phyloP scores from a whole-genome alignment of 1,140 invertebrate species.

The Drosophila nasuta region DNA sequence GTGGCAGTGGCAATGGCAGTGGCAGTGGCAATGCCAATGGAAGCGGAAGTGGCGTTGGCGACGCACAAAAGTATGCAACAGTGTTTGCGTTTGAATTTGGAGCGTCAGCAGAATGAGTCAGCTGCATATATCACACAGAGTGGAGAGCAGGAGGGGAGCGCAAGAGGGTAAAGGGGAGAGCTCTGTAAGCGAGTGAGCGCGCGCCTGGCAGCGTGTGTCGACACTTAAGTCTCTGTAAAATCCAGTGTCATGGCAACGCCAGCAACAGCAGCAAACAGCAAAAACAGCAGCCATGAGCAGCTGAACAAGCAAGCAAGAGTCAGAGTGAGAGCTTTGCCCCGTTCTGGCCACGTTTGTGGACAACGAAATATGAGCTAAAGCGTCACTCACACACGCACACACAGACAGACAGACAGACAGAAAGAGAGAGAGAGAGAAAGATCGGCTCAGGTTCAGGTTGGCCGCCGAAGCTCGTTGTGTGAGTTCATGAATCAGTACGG shows the following conservation, averaged over 20 bases:
- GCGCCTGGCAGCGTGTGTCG: conserved; percentile 28
- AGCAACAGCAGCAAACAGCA: conserved; percentile 47
- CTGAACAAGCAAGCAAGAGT: conserved; percentile 7
- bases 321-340: conserved; percentile 8
- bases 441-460: conserved; percentile 74
- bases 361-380: conserved; percentile 59
- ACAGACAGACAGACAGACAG: conserved; percentile 8
- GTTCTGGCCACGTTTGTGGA: conserved; percentile 48
- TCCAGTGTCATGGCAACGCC: conserved; percentile 80
- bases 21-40: not conserved
- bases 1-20: not conserved
- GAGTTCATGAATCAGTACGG: conserved; percentile 78
- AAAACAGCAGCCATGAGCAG: conserved; percentile 33
- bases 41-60: conserved; percentile 3
- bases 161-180: not conserved
- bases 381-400: conserved; percentile 38
- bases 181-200: not conserved
- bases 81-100: conserved; percentile 82
- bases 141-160: conserved; percentile 7
- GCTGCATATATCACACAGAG: conserved; percentile 75
- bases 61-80: conserved; percentile 75
- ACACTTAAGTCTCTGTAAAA: conserved; percentile 83
- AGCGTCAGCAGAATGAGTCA: conserved; percentile 82
- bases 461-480: conserved; percentile 64
- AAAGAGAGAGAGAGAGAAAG: conserved; percentile 23